A percentile compares a stretch with the other conserved stretches of the same genome.
These are phyloP conservation scores for Acronicta alni DNA, from an alignment of 2,888 invertebrate genomes.

Conservation along the genomic window DNA sequence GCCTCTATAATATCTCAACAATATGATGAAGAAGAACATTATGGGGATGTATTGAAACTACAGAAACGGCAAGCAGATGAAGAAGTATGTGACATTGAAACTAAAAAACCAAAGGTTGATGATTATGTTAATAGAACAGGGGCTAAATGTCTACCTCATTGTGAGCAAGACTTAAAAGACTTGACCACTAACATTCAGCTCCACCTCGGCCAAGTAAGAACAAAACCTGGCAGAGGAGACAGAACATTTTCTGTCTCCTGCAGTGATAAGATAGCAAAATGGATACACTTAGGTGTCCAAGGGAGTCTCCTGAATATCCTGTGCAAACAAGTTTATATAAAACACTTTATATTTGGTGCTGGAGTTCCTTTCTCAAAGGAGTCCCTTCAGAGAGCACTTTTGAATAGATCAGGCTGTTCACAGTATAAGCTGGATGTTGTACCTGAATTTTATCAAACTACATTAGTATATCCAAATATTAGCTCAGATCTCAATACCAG, in stretches of 20 bases:
- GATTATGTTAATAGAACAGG: slow-evolving; percentile 93
- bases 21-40: slow-evolving; percentile 65
- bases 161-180: slow-evolving; percentile 88
- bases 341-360: slow-evolving; percentile 92
- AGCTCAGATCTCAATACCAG: slow-evolving; percentile 60
- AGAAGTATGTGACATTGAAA: slow-evolving; percentile 55
- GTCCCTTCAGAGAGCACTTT: slow-evolving; percentile 88
- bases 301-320: slow-evolving; percentile 93
- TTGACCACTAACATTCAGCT: slow-evolving; percentile 90
- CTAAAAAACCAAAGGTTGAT: slow-evolving; percentile 64
- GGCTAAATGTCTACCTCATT: slow-evolving; percentile 93
- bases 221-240: slow-evolving; percentile 97
- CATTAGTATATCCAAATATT: slow-evolving; percentile 65
- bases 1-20: slow-evolving; percentile 95
- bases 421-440: slow-evolving; percentile 38
- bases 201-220: slow-evolving; percentile 92
- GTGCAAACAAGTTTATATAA: slow-evolving; percentile 91
- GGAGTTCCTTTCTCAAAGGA: slow-evolving; percentile 90
- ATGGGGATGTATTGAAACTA: slow-evolving; percentile 70
- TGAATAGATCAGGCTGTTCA: slow-evolving; percentile 67
- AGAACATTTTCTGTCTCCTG: slow-evolving; percentile 97
- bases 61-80: slow-evolving; percentile 65
- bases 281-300: slow-evolving; percentile 96
- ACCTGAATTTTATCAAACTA: slow-evolving; percentile 71
- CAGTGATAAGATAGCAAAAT: slow-evolving; percentile 97